Conservation (phyloP, 2,888 invertebrate species). For the Drosophila phalerata region DNA sequence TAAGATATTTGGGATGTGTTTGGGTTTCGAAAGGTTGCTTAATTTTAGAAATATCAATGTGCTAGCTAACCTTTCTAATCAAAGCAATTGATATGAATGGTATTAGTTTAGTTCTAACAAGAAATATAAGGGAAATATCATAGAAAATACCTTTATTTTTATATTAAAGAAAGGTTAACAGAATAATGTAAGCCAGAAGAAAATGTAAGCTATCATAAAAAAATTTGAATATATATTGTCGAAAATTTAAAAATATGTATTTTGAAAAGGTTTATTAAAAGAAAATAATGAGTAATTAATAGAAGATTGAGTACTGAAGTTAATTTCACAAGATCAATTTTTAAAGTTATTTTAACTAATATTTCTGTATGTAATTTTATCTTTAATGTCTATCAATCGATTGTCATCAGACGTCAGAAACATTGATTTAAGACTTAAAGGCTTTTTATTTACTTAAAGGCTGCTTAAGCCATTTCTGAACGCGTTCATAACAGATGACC, state of each 20-base stretch:
- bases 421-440: neutral
- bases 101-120: neutral
- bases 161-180: too few species aligned
- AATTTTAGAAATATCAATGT: neutral
- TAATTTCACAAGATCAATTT: neutral
- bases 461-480: constrained; percentile 64
- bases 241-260: too few species aligned
- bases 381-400: constrained; percentile 14
- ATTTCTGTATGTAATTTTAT: neutral
- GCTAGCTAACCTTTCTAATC: constrained; percentile 15
- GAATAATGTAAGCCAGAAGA: neutral
- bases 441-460: constrained; percentile 76
- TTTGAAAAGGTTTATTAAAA: too few species aligned
- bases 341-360: neutral
- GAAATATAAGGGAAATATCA: too few species aligned
- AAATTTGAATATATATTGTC: too few species aligned
- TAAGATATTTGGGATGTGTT: constrained; percentile 55
- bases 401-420: constrained; percentile 15
- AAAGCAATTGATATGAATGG: constrained; percentile 2
- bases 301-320: too few species aligned
- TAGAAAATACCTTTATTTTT: too few species aligned
- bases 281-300: too few species aligned
- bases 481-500: constrained; percentile 84
- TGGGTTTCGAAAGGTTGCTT: constrained; percentile 8
- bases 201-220: too few species aligned